These are phyloP conservation scores for Sminthurides aquaticus DNA, from an alignment of 2,888 invertebrate genomes.

Conservation along the genomic window DNA sequence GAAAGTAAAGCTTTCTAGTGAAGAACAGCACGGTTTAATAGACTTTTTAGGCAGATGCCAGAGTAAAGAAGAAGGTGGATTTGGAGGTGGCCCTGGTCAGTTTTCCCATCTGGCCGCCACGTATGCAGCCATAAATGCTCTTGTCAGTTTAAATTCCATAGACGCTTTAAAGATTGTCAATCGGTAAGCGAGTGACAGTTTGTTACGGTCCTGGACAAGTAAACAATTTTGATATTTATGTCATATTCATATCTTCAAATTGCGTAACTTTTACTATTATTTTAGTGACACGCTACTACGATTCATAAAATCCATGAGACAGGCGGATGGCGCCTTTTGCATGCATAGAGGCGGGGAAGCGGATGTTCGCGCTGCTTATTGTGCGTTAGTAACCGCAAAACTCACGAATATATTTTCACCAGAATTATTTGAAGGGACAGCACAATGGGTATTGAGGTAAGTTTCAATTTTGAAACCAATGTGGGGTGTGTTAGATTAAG, in stretches of 20 bases:
- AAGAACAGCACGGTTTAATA: slow-evolving; percentile 53
- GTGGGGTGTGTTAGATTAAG: not conserved
- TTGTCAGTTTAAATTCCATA: slow-evolving; percentile 80
- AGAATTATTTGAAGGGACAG: slow-evolving; percentile 73
- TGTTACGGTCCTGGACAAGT: too few species aligned
- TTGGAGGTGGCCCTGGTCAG: slow-evolving; percentile 91
- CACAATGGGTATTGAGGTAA: slow-evolving; percentile 78
- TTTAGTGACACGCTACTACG: slow-evolving; percentile 59
- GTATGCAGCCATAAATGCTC: slow-evolving; percentile 90
- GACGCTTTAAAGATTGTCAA: slow-evolving; percentile 83
- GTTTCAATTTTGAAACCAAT: too few species aligned
- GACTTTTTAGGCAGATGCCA: slow-evolving; percentile 65
- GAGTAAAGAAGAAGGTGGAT: slow-evolving; percentile 67
- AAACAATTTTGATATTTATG: too few species aligned
- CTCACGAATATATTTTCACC: slow-evolving; percentile 63
- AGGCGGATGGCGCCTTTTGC: slow-evolving; percentile 80
- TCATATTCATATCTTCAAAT: too few species aligned
- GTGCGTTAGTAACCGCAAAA: slow-evolving; percentile 84
- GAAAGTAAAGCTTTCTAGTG: slow-evolving; percentile 56
- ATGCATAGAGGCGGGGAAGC: slow-evolving; percentile 89
- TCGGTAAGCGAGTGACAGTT: too few species aligned
- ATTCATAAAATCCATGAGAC: slow-evolving; percentile 70
- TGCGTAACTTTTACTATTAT: too few species aligned
- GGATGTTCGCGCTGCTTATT: slow-evolving; percentile 93
- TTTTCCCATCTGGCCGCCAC: slow-evolving; percentile 90